A percentile compares a stretch with the other conserved stretches of the same genome.
Conservation (phyloP, 1,140 invertebrate genomes). For the Scaptomyza pallida region DNA sequence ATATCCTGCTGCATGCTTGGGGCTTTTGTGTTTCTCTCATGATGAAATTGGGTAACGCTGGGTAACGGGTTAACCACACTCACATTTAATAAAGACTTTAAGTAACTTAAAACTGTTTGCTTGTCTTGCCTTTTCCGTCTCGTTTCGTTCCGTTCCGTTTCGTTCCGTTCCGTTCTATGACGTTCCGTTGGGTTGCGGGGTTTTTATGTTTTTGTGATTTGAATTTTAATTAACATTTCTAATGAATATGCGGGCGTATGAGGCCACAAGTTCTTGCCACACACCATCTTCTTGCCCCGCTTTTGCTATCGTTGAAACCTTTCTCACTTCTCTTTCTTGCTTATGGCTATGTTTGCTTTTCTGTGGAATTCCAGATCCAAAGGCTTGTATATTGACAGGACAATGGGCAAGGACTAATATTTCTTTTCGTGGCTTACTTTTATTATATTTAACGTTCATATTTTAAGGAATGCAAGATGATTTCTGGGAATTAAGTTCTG, state of each 20-base stretch:
- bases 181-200: conserved; percentile 11
- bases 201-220: conserved; percentile 61
- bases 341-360: conserved; percentile 19
- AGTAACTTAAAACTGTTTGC: conserved; percentile 80
- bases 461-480: too few relatives aligned
- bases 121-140: conserved; percentile 53
- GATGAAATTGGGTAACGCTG: conserved; percentile 22
- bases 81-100: conserved; percentile 81
- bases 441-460: too few relatives aligned
- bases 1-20: neutral
- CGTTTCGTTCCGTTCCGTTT: conserved; percentile 20
- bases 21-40: conserved; percentile 10
- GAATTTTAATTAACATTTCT: conserved; percentile 81
- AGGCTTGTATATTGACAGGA: neutral
- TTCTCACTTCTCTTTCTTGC: conserved; percentile 20
- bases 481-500: too few relatives aligned
- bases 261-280: neutral
- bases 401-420: too few relatives aligned
- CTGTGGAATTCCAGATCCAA: conserved; percentile 8
- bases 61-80: conserved; percentile 74
- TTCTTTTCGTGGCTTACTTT: too few relatives aligned
- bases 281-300: neutral
- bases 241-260: conserved; percentile 57
- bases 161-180: conserved; percentile 32
- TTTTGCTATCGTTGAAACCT: too few relatives aligned